phyloP scores from a whole-genome alignment of 2,113 vertebrate genomes.

The Catharus bicknelli region DNA sequence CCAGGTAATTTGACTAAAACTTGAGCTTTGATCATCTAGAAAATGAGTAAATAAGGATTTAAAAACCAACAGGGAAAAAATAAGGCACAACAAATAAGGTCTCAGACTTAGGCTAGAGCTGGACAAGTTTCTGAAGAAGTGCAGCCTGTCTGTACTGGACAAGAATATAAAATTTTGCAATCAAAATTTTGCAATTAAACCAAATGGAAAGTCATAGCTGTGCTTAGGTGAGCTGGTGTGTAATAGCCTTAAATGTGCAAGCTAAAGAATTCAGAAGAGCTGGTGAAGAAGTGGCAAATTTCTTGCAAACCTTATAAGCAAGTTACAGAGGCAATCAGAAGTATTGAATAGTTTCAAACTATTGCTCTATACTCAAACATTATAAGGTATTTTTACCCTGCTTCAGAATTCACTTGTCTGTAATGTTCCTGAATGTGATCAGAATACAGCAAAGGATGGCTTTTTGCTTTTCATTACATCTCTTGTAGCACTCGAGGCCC shows the following conservation, averaged over 20 bases:
- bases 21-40: background rate
- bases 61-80: background rate
- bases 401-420: background rate
- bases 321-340: background rate
- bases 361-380: background rate
- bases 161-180: background rate
- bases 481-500: conserved; percentile 38
- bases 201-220: background rate
- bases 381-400: background rate
- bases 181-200: background rate
- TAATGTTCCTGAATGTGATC: background rate
- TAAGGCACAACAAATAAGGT: background rate
- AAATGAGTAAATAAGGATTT: background rate
- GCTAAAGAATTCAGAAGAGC: background rate
- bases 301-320: background rate
- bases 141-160: background rate
- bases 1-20: background rate
- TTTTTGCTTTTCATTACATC: background rate
- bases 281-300: background rate
- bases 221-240: background rate
- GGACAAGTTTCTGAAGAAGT: background rate
- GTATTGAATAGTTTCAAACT: background rate
- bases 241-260: background rate
- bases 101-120: background rate
- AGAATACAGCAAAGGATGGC: background rate